phyloP scores from a whole-genome alignment of 1,140 invertebrate genomes.

The Anastrepha ludens region DNA sequence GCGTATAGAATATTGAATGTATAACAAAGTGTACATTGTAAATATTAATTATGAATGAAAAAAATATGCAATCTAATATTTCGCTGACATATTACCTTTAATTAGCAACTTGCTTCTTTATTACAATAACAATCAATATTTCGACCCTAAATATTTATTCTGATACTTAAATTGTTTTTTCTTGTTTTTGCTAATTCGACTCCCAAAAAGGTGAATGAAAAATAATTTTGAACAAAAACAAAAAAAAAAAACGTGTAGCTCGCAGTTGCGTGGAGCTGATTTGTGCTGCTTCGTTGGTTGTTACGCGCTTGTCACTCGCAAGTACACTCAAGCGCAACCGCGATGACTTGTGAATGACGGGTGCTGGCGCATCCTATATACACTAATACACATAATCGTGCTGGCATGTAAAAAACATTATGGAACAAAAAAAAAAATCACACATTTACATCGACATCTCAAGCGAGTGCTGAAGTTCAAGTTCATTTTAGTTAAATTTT shows the following conservation, averaged over 20 bases:
- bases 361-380: background rate
- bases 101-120: too few relatives aligned
- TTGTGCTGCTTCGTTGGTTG: background rate
- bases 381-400: too few relatives aligned
- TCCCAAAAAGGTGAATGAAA: slow-evolving; percentile 17
- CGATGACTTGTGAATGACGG: slow-evolving; percentile 56
- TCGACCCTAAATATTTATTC: too few relatives aligned
- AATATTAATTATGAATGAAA: too few relatives aligned
- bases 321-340: slow-evolving; percentile 54
- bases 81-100: too few relatives aligned
- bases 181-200: background rate
- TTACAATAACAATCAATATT: too few relatives aligned
- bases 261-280: background rate
- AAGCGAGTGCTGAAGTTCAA: slow-evolving; percentile 51
- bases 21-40: too few relatives aligned
- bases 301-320: slow-evolving; percentile 20
- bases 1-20: too few relatives aligned
- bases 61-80: too few relatives aligned
- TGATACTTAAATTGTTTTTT: too few relatives aligned
- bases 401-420: too few relatives aligned
- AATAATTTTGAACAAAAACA: background rate
- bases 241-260: background rate
- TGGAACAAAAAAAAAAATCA: too few relatives aligned
- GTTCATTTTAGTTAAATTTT: slow-evolving; percentile 46
- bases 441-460: background rate